Conservation (phyloP, 2,797 vertebrate genomes). For the Urocyon cinereoargenteus region DNA sequence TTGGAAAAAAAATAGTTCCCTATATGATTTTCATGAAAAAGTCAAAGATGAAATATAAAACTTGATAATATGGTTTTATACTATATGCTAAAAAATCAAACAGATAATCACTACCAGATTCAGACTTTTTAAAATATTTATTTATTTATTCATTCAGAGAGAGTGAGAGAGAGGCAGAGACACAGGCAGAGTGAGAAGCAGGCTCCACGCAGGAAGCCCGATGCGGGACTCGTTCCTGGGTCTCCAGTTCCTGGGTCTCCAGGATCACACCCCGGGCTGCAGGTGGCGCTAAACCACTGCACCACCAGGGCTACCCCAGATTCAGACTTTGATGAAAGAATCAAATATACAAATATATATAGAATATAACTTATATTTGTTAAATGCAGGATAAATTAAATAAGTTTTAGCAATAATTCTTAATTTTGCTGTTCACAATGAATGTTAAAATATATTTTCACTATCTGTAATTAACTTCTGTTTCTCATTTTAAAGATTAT, state of each 20-base stretch:
- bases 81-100: neutral
- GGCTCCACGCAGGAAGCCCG: too few relatives aligned
- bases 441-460: neutral
- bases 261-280: too few relatives aligned
- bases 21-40: conserved; percentile 28
- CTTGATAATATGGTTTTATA: neutral
- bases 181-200: too few relatives aligned
- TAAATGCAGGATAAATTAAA: neutral
- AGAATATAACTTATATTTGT: neutral
- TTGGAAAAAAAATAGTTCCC: neutral
- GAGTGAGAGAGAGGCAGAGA: too few relatives aligned
- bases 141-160: too few relatives aligned
- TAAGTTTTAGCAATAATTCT: neutral
- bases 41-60: neutral
- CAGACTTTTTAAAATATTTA: too few relatives aligned
- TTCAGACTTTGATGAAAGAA: neutral
- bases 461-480: neutral
- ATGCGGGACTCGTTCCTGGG: too few relatives aligned
- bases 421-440: neutral
- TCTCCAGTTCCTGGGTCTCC: too few relatives aligned
- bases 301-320: too few relatives aligned
- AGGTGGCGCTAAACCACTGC: too few relatives aligned
- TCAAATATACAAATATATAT: neutral
- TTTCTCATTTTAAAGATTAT: neutral
- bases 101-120: neutral